Evolutionary conservation across 2,113 vertebrate genomes (phyloP), one percentile per base, ranked within the genome.

Genomic region (Alosa alosa): DNA sequence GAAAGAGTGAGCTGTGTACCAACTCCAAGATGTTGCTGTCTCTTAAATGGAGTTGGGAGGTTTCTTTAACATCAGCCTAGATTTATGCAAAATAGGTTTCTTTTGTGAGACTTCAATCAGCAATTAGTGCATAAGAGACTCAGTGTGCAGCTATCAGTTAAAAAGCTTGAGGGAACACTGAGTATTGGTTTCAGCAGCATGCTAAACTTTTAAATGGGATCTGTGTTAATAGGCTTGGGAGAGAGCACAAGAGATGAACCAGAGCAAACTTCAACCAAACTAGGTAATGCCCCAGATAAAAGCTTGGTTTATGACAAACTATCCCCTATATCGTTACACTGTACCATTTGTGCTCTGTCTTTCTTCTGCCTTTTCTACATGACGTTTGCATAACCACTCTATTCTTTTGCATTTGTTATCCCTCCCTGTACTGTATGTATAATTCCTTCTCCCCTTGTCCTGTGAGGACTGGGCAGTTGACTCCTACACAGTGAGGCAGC

Each of bases 171-270:
- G 81, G 85, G 81, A 86, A 64, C 46, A 64, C 68, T 86, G 41
- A 72, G 72, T 60, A 83, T 82, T 57, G 22, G 81, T 36, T 50
- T 85, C 68, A 75, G 64, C 31, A 47, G 68, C 52, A 20, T 47
- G 52, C 60, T 17, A 81, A 60, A 81, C 17, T 81, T 85, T 78
- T 17, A 50, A 87, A 84, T 83, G 82, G 47, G 47, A 31, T 50
- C 72, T 52, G 72, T 49, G 72, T 78, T 78, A 78, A 78, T 78
- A 83, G 55, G 25, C 31, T 44, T 41, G 50, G 50, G 47, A 55
- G 47, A 55, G 82, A 83, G 20, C 82, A 82, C 0, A 31, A 50
- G 46, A 64, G 52, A 55, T 60, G 52, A n/a, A 64, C 55, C 82
- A 57, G 82, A 83, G 22, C 72, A 78, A 31, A 31, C 72, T 78